Evolutionary conservation across 1,140 invertebrate genomes (phyloP).

Genomic region (Drosophila guanche): DNA sequence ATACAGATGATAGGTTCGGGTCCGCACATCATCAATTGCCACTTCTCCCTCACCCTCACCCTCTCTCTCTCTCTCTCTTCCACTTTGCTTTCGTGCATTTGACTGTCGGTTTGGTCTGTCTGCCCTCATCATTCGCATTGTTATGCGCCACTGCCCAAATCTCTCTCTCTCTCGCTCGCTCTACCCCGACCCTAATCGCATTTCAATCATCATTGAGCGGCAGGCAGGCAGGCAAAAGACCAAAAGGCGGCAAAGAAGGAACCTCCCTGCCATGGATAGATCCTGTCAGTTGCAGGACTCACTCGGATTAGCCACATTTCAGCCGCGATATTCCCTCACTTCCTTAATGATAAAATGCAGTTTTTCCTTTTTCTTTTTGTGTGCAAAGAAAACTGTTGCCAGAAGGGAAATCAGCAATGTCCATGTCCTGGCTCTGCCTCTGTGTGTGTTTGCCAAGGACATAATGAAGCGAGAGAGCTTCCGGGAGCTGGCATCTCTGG

Average conservation of each 20-base stretch:
- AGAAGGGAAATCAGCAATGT: constrained; percentile 25
- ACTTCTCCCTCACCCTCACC: not conserved
- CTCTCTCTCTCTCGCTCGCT: constrained; percentile 59
- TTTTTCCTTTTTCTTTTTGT: constrained; percentile 34
- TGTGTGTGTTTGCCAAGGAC: constrained; percentile 66
- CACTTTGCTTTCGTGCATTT: constrained; percentile 19
- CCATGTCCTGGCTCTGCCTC: constrained; percentile 20
- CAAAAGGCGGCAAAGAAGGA: not conserved
- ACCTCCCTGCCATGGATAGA: too few species aligned
- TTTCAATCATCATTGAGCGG: constrained; percentile 76
- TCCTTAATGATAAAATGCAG: constrained; percentile 65
- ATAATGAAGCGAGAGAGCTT: constrained; percentile 75
- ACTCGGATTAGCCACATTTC: constrained; percentile 4
- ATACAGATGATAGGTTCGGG: constrained; percentile 55
- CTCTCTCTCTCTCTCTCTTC: not conserved
- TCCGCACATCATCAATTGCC: constrained; percentile 60
- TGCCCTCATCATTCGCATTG: constrained; percentile 77
- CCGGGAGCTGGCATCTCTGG: constrained; percentile 17
- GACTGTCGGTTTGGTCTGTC: constrained; percentile 40
- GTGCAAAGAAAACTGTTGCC: constrained; percentile 28
- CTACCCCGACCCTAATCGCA: constrained; percentile 72
- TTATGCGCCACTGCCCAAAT: constrained; percentile 77
- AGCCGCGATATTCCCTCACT: constrained; percentile 9
- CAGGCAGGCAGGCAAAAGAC: constrained; percentile 65
- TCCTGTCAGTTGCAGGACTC: constrained; percentile 63